These are phyloP conservation scores for Neolamprologus hecqui DNA, from an alignment of 2,113 vertebrate genomes.

Conservation along the genomic window DNA sequence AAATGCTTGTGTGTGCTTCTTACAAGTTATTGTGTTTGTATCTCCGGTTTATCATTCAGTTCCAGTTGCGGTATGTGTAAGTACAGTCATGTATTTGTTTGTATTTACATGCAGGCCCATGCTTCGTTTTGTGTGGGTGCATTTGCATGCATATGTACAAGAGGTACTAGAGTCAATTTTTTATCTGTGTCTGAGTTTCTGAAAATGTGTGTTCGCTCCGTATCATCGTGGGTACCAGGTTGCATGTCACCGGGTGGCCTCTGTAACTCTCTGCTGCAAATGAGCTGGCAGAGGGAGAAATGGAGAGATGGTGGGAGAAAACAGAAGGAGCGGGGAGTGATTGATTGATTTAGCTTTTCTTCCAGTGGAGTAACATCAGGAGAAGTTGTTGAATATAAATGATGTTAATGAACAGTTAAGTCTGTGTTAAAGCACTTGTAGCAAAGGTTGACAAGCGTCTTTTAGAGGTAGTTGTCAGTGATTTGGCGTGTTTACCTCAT, in stretches of 20 bases:
- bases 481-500: background rate
- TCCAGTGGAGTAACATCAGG: constrained; percentile 36
- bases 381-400: constrained; percentile 29
- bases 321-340: constrained; percentile 27
- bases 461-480: background rate
- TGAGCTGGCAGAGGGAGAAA: constrained; percentile 4
- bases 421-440: background rate
- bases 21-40: background rate
- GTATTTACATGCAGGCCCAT: background rate
- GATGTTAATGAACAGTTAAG: constrained; percentile 12
- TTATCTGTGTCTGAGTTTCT: background rate
- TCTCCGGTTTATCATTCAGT: background rate
- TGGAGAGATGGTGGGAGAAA: background rate
- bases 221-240: constrained; percentile 15
- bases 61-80: background rate
- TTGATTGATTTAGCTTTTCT: background rate
- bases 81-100: background rate
- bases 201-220: background rate
- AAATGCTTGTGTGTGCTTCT: background rate
- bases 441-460: background rate
- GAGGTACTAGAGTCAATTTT: background rate
- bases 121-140: background rate
- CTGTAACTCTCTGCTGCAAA: constrained; percentile 25
- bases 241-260: constrained; percentile 36
- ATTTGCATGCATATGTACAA: background rate